Percentiles rank a stretch among this genome's conserved stretches.
Conservation (phyloP, 2,113 vertebrate genomes). For the Atractosteus spatula region DNA sequence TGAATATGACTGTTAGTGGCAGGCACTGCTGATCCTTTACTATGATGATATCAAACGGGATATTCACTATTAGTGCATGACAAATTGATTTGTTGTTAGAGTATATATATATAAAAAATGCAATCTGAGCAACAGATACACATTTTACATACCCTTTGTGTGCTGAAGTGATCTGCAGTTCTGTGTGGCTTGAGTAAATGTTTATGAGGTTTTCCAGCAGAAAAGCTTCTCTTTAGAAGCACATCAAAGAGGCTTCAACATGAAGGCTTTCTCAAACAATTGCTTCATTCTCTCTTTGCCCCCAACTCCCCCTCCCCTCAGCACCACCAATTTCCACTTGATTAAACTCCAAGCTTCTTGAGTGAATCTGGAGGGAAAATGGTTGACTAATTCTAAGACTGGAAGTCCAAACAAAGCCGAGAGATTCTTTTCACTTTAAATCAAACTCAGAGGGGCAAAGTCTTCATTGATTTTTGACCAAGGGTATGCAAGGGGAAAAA, state of each 20-base stretch:
- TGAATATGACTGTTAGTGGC: too few relatives aligned
- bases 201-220: slow-evolving; percentile 29
- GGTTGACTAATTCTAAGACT: slow-evolving; percentile 55
- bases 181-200: slow-evolving; percentile 51
- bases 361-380: slow-evolving; percentile 62
- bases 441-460: slow-evolving; percentile 28
- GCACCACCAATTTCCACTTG: slow-evolving; percentile 68
- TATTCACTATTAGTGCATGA: too few relatives aligned
- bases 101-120: too few relatives aligned
- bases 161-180: slow-evolving; percentile 19
- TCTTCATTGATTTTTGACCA: slow-evolving; percentile 7
- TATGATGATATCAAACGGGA: too few relatives aligned
- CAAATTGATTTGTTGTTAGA: too few relatives aligned
- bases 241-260: slow-evolving; percentile 64
- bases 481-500: not conserved
- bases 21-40: too few relatives aligned
- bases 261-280: slow-evolving; percentile 68
- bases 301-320: slow-evolving; percentile 41
- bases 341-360: slow-evolving; percentile 69
- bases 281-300: slow-evolving; percentile 63
- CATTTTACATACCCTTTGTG: too few relatives aligned
- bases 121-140: too few relatives aligned
- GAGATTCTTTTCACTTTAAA: slow-evolving; percentile 19
- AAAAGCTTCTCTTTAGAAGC: slow-evolving; percentile 43
- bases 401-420: slow-evolving; percentile 38